phyloP scores from a whole-genome alignment of 2,888 invertebrate genomes.

The Eupithecia abbreviata region DNA sequence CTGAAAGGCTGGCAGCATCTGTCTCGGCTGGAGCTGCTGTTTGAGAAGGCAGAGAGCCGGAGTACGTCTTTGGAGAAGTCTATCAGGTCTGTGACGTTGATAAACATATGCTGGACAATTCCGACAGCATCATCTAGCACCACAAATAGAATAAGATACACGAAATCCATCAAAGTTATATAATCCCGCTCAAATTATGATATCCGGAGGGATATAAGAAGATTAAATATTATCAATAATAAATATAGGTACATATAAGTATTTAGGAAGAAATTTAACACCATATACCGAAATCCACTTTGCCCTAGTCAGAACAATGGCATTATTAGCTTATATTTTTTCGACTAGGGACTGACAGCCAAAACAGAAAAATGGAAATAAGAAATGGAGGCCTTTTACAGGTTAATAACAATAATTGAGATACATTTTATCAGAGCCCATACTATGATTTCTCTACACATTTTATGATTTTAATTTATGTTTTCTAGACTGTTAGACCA shows the following conservation, averaged over 20 bases:
- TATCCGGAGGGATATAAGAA: too few relatives aligned
- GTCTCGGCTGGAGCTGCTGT: conserved; percentile 90
- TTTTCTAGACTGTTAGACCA: conserved; percentile 88
- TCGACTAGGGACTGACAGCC: neutral
- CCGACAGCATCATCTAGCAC: too few relatives aligned
- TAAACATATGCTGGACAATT: neutral
- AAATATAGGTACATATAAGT: too few relatives aligned
- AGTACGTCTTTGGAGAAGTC: conserved; percentile 91
- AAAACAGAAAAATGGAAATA: too few relatives aligned
- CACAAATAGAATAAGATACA: too few relatives aligned
- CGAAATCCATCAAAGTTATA: too few relatives aligned
- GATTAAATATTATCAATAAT: too few relatives aligned
- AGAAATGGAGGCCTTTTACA: too few relatives aligned
- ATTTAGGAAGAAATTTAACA: too few relatives aligned
- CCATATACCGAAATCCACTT: neutral
- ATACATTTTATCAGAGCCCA: neutral
- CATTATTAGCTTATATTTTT: neutral
- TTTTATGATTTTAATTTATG: neutral
- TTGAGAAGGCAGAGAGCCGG: conserved; percentile 91
- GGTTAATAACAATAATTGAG: too few relatives aligned
- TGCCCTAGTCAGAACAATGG: neutral
- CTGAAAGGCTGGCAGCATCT: conserved; percentile 93
- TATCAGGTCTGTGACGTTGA: conserved; percentile 19
- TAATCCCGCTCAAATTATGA: too few relatives aligned
- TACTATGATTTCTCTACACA: neutral